phyloP scores from a whole-genome alignment of 2,888 invertebrate species.

The Pollenia angustigena region DNA sequence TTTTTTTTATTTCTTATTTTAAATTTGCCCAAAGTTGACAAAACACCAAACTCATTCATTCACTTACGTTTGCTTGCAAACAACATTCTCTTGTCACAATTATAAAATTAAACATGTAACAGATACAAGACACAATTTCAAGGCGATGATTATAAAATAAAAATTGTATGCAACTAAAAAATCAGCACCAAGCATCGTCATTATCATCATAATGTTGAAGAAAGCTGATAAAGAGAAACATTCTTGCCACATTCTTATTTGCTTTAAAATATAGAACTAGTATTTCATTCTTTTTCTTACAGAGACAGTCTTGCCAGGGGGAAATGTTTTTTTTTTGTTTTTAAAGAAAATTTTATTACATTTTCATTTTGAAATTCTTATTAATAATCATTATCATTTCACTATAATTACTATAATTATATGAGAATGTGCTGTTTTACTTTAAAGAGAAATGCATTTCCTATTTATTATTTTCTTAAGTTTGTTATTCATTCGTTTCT shows the following conservation, averaged over 20 bases:
- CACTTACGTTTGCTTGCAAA: neutral
- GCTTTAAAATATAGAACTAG: neutral
- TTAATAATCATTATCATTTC: constrained; percentile 39
- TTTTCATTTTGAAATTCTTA: constrained; percentile 36
- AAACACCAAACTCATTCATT: neutral
- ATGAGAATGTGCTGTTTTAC: constrained; percentile 34
- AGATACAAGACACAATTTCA: constrained; percentile 9
- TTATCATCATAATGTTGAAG: neutral
- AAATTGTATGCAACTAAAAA: neutral
- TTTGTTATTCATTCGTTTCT: neutral
- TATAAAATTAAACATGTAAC: constrained; percentile 36
- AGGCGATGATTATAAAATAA: neutral
- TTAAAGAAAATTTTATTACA: neutral
- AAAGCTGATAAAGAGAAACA: neutral
- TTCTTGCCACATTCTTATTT: neutral
- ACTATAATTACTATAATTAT: constrained; percentile 62
- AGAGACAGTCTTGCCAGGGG: neutral
- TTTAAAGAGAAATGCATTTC: constrained; percentile 69
- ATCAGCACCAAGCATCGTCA: constrained; percentile 6
- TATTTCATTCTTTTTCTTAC: constrained; percentile 2
- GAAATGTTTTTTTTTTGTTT: neutral
- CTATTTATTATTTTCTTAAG: constrained; percentile 43
- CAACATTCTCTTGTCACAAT: constrained; percentile 19
- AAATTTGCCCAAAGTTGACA: constrained; percentile 22
- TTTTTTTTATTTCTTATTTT: neutral